phyloP scores from a whole-genome alignment of 2,113 vertebrate species.

The Brachypteracias leptosomus region DNA sequence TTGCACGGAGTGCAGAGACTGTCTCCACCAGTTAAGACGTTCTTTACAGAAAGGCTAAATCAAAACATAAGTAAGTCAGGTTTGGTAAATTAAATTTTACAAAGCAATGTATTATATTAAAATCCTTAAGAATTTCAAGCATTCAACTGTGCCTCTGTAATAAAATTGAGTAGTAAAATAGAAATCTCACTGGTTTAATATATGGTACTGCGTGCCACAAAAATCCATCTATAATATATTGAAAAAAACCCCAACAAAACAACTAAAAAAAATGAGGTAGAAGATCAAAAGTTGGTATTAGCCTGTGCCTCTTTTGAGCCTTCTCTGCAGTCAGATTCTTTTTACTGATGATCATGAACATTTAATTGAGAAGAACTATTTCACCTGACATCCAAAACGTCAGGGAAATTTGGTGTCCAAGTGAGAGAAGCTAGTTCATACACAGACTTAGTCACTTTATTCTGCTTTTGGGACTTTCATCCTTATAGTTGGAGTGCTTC shows the following conservation, averaged over 20 bases:
- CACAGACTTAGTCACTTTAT: not conserved
- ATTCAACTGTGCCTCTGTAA: not conserved
- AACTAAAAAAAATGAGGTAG: not conserved
- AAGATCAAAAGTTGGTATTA: not conserved
- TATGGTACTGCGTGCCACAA: not conserved
- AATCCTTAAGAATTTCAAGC: not conserved
- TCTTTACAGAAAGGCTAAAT: not conserved
- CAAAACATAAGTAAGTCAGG: not conserved
- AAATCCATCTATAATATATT: not conserved
- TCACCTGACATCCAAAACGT: not conserved
- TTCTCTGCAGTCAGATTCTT: not conserved
- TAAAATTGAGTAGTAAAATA: not conserved
- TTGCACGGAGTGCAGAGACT: too few species aligned
- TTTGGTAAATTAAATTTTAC: not conserved
- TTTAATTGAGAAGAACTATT: not conserved
- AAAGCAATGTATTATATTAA: not conserved
- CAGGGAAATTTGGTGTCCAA: not conserved
- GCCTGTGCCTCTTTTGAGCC: fast-evolving
- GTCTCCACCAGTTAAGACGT: not conserved
- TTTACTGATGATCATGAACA: not conserved
- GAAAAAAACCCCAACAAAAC: not conserved
- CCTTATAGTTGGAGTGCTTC: not conserved
- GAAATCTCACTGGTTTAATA: not conserved
- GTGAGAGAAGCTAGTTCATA: not conserved
- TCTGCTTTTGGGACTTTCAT: not conserved